These are phyloP conservation scores for Valencia hispanica DNA, from an alignment of 2,797 vertebrate species.

Conservation along the genomic window DNA sequence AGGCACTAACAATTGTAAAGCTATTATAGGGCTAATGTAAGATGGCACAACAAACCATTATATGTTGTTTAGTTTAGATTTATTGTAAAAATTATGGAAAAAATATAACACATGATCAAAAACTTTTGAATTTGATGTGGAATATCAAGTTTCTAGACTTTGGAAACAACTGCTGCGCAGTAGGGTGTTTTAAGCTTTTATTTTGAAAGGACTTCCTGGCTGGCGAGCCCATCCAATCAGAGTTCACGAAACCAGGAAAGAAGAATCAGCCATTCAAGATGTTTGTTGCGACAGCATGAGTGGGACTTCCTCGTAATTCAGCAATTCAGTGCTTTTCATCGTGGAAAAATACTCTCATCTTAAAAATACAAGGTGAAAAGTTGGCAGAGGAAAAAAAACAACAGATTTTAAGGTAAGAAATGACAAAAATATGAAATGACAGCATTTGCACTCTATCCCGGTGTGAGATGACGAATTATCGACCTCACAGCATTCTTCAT, in stretches of 20 bases:
- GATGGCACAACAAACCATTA: not conserved
- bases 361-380: not conserved
- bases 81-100: not conserved
- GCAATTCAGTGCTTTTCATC: slow-evolving; percentile 25
- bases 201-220: slow-evolving; percentile 43
- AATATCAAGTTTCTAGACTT: not conserved
- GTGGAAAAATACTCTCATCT: not conserved
- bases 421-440: not conserved
- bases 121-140: not conserved
- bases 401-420: slow-evolving; percentile 48
- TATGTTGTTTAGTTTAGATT: not conserved
- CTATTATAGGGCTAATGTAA: not conserved
- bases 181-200: slow-evolving; percentile 30
- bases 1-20: no score
- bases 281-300: slow-evolving; percentile 41
- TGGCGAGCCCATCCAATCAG: slow-evolving; percentile 61
- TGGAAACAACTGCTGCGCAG: not conserved
- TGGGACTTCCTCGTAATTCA: slow-evolving; percentile 52
- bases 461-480: not conserved
- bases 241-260: slow-evolving; percentile 59
- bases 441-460: not conserved
- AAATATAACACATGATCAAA: not conserved
- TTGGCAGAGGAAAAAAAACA: not conserved
- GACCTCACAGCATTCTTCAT: not conserved
- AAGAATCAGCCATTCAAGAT: slow-evolving; percentile 60